Evolutionary conservation across 2,113 vertebrate species (phyloP), one percentile per base, ranked within the genome.

Genomic region (Xiphophorus maculatus): DNA sequence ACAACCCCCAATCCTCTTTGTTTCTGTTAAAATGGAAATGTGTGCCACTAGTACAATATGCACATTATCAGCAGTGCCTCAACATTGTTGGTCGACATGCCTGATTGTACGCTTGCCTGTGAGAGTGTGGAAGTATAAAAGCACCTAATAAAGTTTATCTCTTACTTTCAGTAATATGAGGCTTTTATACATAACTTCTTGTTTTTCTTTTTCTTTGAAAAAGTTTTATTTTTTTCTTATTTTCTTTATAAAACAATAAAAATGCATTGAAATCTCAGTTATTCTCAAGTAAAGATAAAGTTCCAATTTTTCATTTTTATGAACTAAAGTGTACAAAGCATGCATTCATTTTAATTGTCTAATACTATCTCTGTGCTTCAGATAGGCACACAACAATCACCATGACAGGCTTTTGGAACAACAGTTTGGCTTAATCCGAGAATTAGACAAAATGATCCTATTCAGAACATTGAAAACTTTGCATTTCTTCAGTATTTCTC

Each of bases 11-110:
- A 78, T 76, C 80, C 79, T 86, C 77, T 91, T 94, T 94, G 90
- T 91, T 90, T 92, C 90, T 86, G 86, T 91, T 89, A 89, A 93
- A 93, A 94, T 93, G 91, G 87, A 94, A 94, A 93, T 93, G 82
- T 91, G 90, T 92, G 88, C 86, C 88, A 88, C 88, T 85, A 88
- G 75, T 87, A 88, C 89, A 94, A 92, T 89, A 91, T 91, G 79
- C 88, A 91, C 86, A 93, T 89, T 91, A 90, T 92, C 86, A 81
- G 84, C 82, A 80, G 86, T 84, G 90, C 86, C 84, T 88, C 78
- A 25, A 89, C 91, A 91, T 83, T 91, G 90, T 89, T 83, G 90
- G 84, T 85, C 82, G 89, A 90, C 84, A 91, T 90, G 91, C 90
- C 93, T 91, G 90, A 91, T 82, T 81, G 74, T 92, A 60, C 87